Evolutionary conservation across 2,797 vertebrate species (phyloP).

Genomic region (Lutjanus argentimaculatus): DNA sequence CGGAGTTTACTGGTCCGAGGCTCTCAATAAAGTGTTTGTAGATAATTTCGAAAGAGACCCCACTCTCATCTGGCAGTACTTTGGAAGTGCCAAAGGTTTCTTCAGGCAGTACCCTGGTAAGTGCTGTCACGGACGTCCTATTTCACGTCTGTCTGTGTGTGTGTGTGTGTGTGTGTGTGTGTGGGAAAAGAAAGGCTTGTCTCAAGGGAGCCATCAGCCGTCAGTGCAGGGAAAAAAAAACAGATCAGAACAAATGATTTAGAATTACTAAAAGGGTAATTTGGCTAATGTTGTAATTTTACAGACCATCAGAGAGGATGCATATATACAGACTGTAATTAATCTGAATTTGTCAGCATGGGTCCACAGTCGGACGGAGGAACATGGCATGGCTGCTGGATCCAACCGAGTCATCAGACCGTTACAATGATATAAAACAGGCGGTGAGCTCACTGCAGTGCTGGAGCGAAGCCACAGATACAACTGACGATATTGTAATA

Average conservation of each 20-base stretch:
- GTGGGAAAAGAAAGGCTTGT: constrained; percentile 40
- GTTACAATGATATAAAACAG: constrained; percentile 51
- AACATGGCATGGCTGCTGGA: constrained; percentile 40
- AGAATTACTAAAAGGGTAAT: constrained; percentile 83
- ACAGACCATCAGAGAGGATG: constrained; percentile 87
- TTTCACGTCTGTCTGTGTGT: neutral
- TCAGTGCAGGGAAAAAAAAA: constrained; percentile 48
- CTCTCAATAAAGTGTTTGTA: constrained; percentile 97
- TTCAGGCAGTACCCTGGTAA: constrained; percentile 97
- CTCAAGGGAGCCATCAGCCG: constrained; percentile 71
- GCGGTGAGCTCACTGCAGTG: constrained; percentile 35
- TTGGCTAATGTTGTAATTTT: constrained; percentile 87
- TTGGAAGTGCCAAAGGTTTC: constrained; percentile 98
- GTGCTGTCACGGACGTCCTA: constrained; percentile 17
- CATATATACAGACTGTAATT: constrained; percentile 78
- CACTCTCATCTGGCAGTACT: constrained; percentile 98
- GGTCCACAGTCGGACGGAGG: constrained; percentile 43
- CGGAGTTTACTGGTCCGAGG: constrained; percentile 98
- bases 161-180: constrained; percentile 38
- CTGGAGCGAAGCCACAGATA: constrained; percentile 19
- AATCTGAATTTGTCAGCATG: constrained; percentile 80
- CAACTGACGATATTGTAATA: constrained; percentile 28
- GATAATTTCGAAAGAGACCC: constrained; percentile 97
- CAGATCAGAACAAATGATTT: constrained; percentile 79
- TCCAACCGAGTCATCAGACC: constrained; percentile 43